Conservation (phyloP, 2,888 invertebrate species). For the Opisthograptis luteolata region DNA sequence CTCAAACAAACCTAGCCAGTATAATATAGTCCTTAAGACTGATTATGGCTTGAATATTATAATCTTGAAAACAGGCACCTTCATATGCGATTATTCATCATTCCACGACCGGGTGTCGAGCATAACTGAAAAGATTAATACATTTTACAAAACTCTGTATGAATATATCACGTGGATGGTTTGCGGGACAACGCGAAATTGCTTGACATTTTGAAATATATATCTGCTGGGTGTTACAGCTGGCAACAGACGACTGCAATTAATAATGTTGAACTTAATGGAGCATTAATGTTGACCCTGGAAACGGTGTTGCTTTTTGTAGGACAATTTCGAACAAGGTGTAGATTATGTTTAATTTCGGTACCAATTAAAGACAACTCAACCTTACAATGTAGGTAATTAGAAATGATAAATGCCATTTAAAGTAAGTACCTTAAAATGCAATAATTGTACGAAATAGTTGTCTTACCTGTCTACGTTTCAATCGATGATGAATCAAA, state of each 20-base stretch:
- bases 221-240: slow-evolving; percentile 26
- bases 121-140: slow-evolving; percentile 49
- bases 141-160: slow-evolving; percentile 38
- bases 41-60: not conserved
- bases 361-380: too few species aligned
- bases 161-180: slow-evolving; percentile 43
- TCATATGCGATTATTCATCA: slow-evolving; percentile 43
- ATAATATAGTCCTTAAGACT: not conserved
- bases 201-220: slow-evolving; percentile 43
- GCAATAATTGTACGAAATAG: too few species aligned
- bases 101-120: slow-evolving; percentile 42
- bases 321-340: slow-evolving; percentile 7
- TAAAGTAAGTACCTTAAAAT: too few species aligned
- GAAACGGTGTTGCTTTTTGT: slow-evolving; percentile 13
- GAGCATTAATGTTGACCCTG: slow-evolving; percentile 19
- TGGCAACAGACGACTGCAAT: slow-evolving; percentile 14
- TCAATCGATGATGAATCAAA: too few species aligned
- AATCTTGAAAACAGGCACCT: slow-evolving; percentile 6
- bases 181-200: slow-evolving; percentile 40
- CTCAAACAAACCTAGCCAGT: slow-evolving; percentile 1
- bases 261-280: slow-evolving; percentile 27
- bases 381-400: too few species aligned
- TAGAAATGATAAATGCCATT: too few species aligned
- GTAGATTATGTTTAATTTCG: slow-evolving; percentile 10
- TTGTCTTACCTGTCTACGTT: too few species aligned